Percentiles rank a stretch among this genome's conserved stretches.
Evolutionary conservation across 2,888 invertebrate genomes (phyloP).

Genomic region (Lochmaea crataegi): DNA sequence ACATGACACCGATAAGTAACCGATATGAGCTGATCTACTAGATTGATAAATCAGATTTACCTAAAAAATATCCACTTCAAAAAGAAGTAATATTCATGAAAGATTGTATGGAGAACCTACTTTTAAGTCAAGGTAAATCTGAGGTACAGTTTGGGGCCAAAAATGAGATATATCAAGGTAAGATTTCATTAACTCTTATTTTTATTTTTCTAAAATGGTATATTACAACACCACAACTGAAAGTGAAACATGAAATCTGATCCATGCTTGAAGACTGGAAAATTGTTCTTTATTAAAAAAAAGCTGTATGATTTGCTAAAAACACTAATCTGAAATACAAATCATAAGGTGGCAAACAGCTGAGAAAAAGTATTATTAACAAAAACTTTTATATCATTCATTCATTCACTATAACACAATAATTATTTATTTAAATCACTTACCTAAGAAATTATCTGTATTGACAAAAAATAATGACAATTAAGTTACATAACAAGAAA

Average conservation of each 20-base stretch:
- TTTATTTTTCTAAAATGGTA: background rate
- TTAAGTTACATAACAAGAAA: background rate
- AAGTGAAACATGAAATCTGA: background rate
- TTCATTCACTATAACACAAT: background rate
- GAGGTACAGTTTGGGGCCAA: constrained; percentile 7
- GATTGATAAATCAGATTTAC: constrained; percentile 24
- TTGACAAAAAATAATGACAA: background rate
- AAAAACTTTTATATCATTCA: background rate
- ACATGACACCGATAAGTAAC: constrained; percentile 32
- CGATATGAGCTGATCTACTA: constrained; percentile 27
- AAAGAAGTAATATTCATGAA: constrained; percentile 17
- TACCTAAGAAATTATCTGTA: background rate
- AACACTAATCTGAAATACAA: background rate
- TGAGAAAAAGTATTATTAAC: background rate
- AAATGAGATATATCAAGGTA: constrained; percentile 11
- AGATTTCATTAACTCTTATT: background rate
- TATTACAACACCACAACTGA: background rate
- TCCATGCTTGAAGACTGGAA: background rate
- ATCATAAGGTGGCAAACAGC: background rate
- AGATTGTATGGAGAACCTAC: constrained; percentile 20
- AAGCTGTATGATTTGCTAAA: background rate
- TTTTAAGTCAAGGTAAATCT: constrained; percentile 11
- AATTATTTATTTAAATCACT: background rate
- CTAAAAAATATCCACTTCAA: constrained; percentile 28
- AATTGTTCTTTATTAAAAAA: no score